Base-by-base conservation (phyloP, 2,888 invertebrate species). In the Carcina quercana region DNA sequence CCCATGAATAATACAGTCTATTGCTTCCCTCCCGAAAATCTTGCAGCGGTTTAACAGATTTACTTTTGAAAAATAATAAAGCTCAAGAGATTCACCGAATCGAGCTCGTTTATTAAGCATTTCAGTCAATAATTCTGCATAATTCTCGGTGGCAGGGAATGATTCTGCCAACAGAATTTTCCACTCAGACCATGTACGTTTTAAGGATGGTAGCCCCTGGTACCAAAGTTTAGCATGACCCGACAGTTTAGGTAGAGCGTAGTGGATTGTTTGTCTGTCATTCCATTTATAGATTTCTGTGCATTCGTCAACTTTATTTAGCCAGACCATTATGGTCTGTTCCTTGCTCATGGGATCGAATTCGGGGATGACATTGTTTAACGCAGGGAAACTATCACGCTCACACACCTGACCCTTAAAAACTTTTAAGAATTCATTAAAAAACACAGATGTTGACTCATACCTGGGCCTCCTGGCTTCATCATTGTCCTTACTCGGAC, bases 221-320 rank as follows among this genome's bases (percentile, higher is more conserved):
- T 44, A 43, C 43, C 46, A 46, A 0, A 25, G 5, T 12, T 35
- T 43, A 3, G 46, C 43, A 2, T 35, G 2, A 2, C 44, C 40
- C 6, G 19, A 11, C 11, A 41, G 20, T 21, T 41, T 41, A 8
- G 37, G 40, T 10, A 37, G 3, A 7, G 34, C 13, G 8, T 32
- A 35, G 27, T 40, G 29, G 8, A 40, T 32, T 13, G n/a, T 25
- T 25, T 25, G 25, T 25, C 13, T 13, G 12, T 25, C 25, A 3
- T 5, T 13, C 25, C 25, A 25, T 12, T 13, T n/a, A 13, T 25
- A 25, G 5, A 25, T 25, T 25, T 25, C 5, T 12, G 12, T 5
- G n/a, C 25, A 25, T n/a, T 25, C 25, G 4, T 25, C 13, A 6
- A 25, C 13, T 5, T 25, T 25, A 4, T n/a, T n/a, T n/a, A 22